Evolutionary conservation across 2,888 invertebrate species (phyloP).

Genomic region (Sthenelais limicola): DNA sequence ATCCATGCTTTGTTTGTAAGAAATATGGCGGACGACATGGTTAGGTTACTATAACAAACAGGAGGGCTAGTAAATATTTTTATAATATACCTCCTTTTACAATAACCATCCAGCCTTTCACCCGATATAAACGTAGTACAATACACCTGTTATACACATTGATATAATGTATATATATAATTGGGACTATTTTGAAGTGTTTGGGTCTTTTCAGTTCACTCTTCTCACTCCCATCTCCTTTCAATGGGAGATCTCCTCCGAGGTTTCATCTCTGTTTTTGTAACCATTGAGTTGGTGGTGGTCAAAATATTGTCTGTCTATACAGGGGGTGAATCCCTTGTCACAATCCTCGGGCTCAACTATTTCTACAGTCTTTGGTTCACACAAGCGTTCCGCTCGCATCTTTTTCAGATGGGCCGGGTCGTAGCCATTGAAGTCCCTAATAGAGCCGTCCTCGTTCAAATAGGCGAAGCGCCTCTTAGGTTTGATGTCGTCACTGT

Average conservation of each 20-base stretch:
- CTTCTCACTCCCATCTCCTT: neutral
- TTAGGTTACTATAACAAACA: no score
- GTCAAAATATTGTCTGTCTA: neutral
- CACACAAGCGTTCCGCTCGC: neutral
- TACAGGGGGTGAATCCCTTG: neutral
- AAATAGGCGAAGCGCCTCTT: conserved; percentile 17
- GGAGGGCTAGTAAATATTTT: no score
- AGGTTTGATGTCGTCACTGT: neutral
- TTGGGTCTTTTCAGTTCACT: no score
- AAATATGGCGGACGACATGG: no score
- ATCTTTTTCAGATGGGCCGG: conserved; percentile 11
- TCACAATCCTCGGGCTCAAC: conserved; percentile 12
- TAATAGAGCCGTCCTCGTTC: conserved; percentile 21
- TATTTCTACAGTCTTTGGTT: conserved; percentile 5
- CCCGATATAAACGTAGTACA: no score
- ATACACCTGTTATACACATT: no score
- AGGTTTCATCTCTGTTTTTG: neutral
- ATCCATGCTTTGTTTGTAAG: no score
- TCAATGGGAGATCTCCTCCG: neutral
- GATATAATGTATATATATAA: no score
- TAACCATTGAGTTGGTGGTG: neutral
- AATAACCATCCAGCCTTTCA: no score
- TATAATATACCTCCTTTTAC: no score
- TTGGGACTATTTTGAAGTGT: no score
- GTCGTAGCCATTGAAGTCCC: conserved; percentile 16